phyloP scores from a whole-genome alignment of 2,888 invertebrate genomes.

The Empis stercorea region DNA sequence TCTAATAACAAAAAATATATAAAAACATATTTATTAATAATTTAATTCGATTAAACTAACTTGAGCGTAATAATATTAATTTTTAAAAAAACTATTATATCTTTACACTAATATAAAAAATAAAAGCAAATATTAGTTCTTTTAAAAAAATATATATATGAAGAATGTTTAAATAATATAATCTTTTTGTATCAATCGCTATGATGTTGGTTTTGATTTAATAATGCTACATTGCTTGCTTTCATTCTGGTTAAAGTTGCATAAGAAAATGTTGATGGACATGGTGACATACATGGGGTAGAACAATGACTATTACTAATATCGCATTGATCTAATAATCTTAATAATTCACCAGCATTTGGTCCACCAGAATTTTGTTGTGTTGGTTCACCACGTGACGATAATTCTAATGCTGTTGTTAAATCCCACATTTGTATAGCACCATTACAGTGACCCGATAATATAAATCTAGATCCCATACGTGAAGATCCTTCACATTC shows the following conservation, averaged over 20 bases:
- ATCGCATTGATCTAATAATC: conserved; percentile 87
- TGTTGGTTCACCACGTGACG: conserved; percentile 63
- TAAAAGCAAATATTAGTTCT: too few species aligned
- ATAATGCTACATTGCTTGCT: conserved; percentile 48
- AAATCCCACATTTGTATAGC: conserved; percentile 98
- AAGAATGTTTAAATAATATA: too few species aligned
- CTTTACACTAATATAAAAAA: too few species aligned
- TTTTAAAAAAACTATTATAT: too few species aligned
- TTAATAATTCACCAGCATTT: conserved; percentile 77
- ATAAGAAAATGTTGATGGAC: neutral
- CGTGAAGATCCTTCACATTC: conserved; percentile 95
- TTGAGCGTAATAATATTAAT: too few species aligned
- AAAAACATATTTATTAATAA: too few species aligned
- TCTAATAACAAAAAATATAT: too few species aligned
- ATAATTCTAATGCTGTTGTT: conserved; percentile 80
- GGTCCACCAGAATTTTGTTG: conserved; percentile 64
- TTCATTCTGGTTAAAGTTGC: conserved; percentile 41
- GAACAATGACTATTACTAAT: conserved; percentile 66
- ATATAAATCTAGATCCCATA: conserved; percentile 79
- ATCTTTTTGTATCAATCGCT: conserved; percentile 14
- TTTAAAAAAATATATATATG: too few species aligned
- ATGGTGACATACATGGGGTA: conserved; percentile 57
- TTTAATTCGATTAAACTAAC: too few species aligned
- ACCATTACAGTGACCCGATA: conserved; percentile 87
- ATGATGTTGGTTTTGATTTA: conserved; percentile 39